Evolutionary conservation across 2,797 vertebrate genomes (phyloP), one percentile per base, ranked within the genome.

Genomic region (Phrynocephalus forsythii): DNA sequence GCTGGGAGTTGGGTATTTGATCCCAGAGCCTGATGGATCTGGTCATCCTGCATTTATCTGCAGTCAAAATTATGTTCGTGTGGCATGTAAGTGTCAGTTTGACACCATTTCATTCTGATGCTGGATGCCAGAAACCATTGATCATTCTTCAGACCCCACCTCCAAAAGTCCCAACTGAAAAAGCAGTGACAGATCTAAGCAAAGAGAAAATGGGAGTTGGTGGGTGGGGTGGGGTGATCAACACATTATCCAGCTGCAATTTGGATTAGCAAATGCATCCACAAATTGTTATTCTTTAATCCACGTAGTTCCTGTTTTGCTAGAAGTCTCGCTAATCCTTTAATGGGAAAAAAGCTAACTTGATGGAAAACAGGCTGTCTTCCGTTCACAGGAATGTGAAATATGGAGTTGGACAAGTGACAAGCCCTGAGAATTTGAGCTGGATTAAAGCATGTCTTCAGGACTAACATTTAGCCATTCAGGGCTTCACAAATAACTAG

Each of bases 371-470:
- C 86, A 87, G 68, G 1, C 81, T 52, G 63, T 20, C 26, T 80
- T 63, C 10, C 26, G 66, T 60, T 88, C 80, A 86, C 6, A 86
- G 86, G 87, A 87, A 95, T 91, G 52, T 10, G 0, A 94, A 76
- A 84, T 86, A 91, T 3, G 16, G 88, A 84, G 33, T 66, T 86
- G 81, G 89, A 91, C 5, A 20, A 82, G 3, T 66, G 75, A 92
- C 87, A 92, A 91, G 73, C 0, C 3, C 56, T 6, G 3, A 82
- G 86, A 22, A 89, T 85, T 8, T 10, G 26, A 92, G 79, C 56
- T 30, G 76, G 82, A 94, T 56, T 44, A 50, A 56, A 92, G 60
- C 68, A 69, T 90, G 87, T 90, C 92, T 91, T 89, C 83, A 83
- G 56, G 91, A 92, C 78, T 67, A 66, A 86, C 50, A 84, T 91